Evolutionary conservation across 2,888 invertebrate species (phyloP), one percentile per base, ranked within the genome.

Genomic region (Serripes groenlandicus): DNA sequence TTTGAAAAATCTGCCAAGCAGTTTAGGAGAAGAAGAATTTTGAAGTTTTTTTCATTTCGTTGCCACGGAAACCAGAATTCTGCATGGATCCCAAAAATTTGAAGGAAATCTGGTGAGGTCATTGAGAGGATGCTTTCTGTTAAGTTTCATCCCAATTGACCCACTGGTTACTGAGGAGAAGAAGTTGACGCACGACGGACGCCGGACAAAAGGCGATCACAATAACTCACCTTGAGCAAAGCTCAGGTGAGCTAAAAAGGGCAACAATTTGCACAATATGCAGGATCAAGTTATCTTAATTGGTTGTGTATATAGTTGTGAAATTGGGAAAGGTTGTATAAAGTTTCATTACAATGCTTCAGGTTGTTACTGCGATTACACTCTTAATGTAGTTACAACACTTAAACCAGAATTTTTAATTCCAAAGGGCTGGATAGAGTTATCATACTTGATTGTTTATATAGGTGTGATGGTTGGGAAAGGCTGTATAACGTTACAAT

Each of bases 11-110:
- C 26, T 15, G 28, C n/a, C 3, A 15, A 26, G 11, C 26, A 28
- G 26, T 58, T 58, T 26, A 11, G 26, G 58, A 58, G 58, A 28
- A 56, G 56, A n/a, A 56, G n/a, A 56, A 15, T 56, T 56, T 56
- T 56, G n/a, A 56, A 15, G 56, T 5, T 56, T 56, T 56, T n/a
- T 56, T 42, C 7, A 7, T 42, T 42, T 42, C 9, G 42, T 42
- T 58, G 7, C 4, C 23, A 26, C 15, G 26, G 26, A n/a, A 58
- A 58, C 7, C 26, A 58, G 7, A 26, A 58, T 58, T 26, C 58
- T 26, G 1, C 26, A 58, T 58, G 42, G 42, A 42, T 11, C 42
- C 7, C 42, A 42, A 42, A 11, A 11, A 42, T 42, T 42, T 42
- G 42, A 42, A 42, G 42, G 42, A 42, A 42, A 11, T 42, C 15